Evolutionary conservation across 2,888 invertebrate genomes (phyloP).

Genomic region (Thalpophila matura): DNA sequence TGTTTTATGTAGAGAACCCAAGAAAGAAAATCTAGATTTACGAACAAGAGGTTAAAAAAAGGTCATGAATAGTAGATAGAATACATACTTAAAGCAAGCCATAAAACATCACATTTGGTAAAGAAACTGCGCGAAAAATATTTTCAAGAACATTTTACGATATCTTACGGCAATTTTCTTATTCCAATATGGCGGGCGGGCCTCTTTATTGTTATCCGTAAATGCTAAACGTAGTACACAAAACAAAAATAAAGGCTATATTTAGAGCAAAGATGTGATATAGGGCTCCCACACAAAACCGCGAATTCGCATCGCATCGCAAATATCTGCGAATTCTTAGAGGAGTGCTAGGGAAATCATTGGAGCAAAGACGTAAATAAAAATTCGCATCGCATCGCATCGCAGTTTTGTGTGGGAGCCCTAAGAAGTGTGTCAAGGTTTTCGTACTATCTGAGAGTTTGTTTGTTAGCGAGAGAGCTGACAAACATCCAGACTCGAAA

Average conservation of each 20-base stretch:
- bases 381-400: no score
- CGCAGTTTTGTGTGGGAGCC: no score
- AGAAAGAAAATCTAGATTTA: not conserved
- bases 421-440: slow-evolving; percentile 52
- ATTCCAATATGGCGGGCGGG: slow-evolving; percentile 31
- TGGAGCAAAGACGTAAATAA: no score
- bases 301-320: no score
- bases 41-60: not conserved
- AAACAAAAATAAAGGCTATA: slow-evolving; percentile 39
- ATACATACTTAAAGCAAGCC: not conserved
- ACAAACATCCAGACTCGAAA: slow-evolving; percentile 34
- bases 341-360: no score
- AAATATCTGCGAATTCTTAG: no score
- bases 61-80: not conserved
- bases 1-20: no score
- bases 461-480: slow-evolving; percentile 35
- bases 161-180: slow-evolving; percentile 18
- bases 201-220: slow-evolving; percentile 37
- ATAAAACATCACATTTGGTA: slow-evolving; percentile 8
- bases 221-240: slow-evolving; percentile 27
- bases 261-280: slow-evolving; percentile 36
- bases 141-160: slow-evolving; percentile 25
- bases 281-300: no score
- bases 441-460: slow-evolving; percentile 25
- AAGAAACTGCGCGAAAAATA: slow-evolving; percentile 4